Percentiles rank a stretch among this genome's conserved stretches.
Conservation (phyloP, 2,113 vertebrate species). For the Ailurus styani region DNA sequence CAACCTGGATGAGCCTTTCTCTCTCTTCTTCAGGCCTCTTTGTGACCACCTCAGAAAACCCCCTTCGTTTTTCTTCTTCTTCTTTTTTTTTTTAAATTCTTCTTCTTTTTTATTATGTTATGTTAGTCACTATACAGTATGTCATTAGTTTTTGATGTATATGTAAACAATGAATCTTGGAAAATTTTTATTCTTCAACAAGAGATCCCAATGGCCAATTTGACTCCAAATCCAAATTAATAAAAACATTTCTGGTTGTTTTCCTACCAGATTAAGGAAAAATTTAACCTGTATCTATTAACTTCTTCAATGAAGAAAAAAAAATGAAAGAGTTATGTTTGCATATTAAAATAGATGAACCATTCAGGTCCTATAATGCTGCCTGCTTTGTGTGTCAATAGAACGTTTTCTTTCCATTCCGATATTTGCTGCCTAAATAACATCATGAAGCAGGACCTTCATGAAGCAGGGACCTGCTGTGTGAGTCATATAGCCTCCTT, state of each 20-base stretch:
- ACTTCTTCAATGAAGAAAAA: not conserved
- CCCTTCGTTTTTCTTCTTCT: not conserved
- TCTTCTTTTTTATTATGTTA: no score
- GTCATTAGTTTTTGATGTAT: no score
- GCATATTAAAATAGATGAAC: not conserved
- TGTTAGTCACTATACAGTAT: no score
- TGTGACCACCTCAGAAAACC: not conserved
- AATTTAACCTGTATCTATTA: not conserved
- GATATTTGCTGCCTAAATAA: not conserved
- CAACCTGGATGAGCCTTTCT: not conserved
- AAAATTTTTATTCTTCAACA: not conserved
- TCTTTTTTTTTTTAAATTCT: no score
- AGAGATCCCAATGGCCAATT: not conserved
- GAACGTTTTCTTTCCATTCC: not conserved
- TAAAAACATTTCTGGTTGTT: not conserved
- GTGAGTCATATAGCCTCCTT: not conserved
- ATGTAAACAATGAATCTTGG: no score
- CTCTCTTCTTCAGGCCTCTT: not conserved
- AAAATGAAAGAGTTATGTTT: not conserved
- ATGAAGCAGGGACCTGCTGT: not conserved
- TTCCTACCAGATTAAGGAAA: not conserved
- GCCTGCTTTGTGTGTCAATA: not conserved
- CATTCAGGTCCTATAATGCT: not conserved
- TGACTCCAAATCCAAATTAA: not conserved
- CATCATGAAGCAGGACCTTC: not conserved